A percentile compares a stretch with the other conserved stretches of the same genome.
Evolutionary conservation across 2,888 invertebrate genomes (phyloP).

Genomic region (Arctia plantaginis): DNA sequence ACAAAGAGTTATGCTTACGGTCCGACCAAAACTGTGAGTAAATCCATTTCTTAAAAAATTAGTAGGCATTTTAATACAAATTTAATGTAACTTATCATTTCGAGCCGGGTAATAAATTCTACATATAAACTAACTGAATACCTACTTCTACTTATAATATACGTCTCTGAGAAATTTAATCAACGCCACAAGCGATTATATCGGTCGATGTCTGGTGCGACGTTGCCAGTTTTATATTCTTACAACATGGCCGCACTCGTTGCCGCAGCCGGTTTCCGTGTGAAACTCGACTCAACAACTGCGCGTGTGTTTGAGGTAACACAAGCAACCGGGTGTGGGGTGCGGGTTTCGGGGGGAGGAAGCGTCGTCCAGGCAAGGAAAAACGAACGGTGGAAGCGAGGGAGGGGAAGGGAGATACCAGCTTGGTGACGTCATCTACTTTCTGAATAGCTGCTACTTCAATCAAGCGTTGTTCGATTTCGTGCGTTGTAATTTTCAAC

Average conservation of each 20-base stretch:
- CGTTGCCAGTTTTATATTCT: constrained; percentile 83
- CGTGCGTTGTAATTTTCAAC: constrained; percentile 22
- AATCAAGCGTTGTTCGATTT: constrained; percentile 41
- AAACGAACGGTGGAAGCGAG: constrained; percentile 55
- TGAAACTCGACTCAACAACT: constrained; percentile 82
- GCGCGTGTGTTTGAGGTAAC: constrained; percentile 77
- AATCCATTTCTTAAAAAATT: background rate
- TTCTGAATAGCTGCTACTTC: constrained; percentile 72
- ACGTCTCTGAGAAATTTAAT: constrained; percentile 59
- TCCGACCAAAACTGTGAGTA: background rate
- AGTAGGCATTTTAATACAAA: background rate
- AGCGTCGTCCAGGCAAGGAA: constrained; percentile 53
- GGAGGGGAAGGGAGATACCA: constrained; percentile 73
- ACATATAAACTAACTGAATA: background rate
- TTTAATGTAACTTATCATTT: background rate
- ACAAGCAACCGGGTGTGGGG: constrained; percentile 49
- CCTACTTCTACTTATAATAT: background rate
- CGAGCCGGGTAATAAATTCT: background rate
- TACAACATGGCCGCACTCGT: constrained; percentile 83
- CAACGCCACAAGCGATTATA: constrained; percentile 77
- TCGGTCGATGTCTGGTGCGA: constrained; percentile 86
- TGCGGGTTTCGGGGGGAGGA: constrained; percentile 47
- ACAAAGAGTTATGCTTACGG: background rate
- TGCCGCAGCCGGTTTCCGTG: constrained; percentile 85
- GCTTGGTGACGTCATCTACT: constrained; percentile 82